Percentiles rank a stretch among this genome's conserved stretches.
phyloP scores from a whole-genome alignment of 2,113 vertebrate genomes.

The Pyxicephalus adspersus region DNA sequence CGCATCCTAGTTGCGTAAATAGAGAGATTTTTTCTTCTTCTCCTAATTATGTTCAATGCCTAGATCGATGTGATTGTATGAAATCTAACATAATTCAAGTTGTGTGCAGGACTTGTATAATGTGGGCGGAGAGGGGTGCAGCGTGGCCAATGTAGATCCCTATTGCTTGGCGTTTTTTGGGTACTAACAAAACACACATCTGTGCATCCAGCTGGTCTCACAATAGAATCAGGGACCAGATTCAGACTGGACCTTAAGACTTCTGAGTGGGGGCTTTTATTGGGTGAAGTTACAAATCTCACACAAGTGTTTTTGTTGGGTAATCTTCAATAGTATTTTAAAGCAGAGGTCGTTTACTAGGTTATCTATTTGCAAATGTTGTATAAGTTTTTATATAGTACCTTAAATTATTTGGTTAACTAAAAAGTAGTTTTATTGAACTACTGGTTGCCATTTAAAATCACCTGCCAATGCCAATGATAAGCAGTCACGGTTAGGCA shows the following conservation, averaged over 20 bases:
- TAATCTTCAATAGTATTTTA: no score
- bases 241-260: background rate
- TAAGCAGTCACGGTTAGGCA: no score
- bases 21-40: background rate
- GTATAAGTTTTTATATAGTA: no score
- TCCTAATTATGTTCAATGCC: background rate
- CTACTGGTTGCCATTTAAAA: no score
- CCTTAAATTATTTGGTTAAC: no score
- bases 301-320: no score
- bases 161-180: background rate
- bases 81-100: no score
- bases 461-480: no score
- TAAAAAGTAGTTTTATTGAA: no score
- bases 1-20: slow-evolving; percentile 9
- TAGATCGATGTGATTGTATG: background rate
- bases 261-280: background rate
- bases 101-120: background rate
- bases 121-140: background rate
- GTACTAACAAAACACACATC: background rate
- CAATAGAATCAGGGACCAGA: background rate
- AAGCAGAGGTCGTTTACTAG: no score
- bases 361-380: no score
- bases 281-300: background rate
- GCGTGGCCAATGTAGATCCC: background rate
- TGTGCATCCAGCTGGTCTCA: slow-evolving; percentile 7